phyloP scores from a whole-genome alignment of 2,113 vertebrate genomes.

The Laterallus jamaicensis region DNA sequence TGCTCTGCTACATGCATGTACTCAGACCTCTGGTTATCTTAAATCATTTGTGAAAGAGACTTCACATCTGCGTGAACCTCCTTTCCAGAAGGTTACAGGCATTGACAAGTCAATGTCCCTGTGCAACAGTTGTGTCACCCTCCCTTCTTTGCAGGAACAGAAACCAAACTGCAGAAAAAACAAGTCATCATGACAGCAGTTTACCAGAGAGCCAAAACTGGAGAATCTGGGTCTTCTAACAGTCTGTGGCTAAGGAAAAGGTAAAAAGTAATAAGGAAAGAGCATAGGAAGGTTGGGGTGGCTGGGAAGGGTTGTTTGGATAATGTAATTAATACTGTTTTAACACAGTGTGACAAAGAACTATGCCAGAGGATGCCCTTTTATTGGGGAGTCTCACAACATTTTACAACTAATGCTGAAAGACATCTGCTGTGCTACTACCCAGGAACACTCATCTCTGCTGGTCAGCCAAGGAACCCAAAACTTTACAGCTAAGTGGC shows the following conservation, averaged over 20 bases:
- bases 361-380: background rate
- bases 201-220: background rate
- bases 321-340: background rate
- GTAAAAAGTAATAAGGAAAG: background rate
- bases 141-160: background rate
- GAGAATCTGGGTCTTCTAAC: background rate
- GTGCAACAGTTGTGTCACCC: background rate
- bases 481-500: background rate
- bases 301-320: background rate
- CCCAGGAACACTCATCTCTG: background rate
- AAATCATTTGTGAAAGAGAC: background rate
- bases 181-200: background rate
- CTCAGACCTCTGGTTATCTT: background rate
- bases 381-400: background rate
- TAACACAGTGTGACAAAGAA: background rate
- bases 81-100: background rate
- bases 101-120: background rate
- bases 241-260: background rate
- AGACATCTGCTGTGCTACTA: background rate
- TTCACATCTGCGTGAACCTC: background rate
- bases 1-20: rapidly evolving
- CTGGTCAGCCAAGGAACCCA: background rate
- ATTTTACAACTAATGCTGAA: background rate
- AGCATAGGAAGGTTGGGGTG: background rate
- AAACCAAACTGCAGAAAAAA: background rate